These are phyloP conservation scores for Allobates femoralis DNA, from an alignment of 2,797 vertebrate species.

Conservation along the genomic window DNA sequence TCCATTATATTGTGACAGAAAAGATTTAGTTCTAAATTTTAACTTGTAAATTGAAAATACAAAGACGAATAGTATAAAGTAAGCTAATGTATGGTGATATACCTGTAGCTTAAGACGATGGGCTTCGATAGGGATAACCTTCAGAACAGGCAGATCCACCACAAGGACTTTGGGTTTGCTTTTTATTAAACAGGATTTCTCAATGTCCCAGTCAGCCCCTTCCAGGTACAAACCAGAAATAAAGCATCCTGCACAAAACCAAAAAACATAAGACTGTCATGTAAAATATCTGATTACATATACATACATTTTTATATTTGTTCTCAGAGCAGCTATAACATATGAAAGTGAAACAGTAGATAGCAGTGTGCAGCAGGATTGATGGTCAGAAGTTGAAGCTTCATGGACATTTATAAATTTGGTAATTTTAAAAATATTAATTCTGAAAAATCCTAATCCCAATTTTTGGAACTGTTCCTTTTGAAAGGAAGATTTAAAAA, in stretches of 20 bases:
- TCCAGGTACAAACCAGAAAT: constrained; percentile 92
- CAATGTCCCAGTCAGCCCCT: constrained; percentile 91
- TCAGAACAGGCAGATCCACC: constrained; percentile 88
- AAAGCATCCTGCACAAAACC: constrained; percentile 82
- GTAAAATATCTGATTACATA: neutral
- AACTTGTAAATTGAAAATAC: neutral
- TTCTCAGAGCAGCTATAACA: neutral
- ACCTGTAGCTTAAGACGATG: constrained; percentile 90
- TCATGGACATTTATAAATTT: neutral
- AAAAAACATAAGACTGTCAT: neutral
- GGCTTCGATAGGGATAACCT: constrained; percentile 87
- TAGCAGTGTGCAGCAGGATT: neutral
- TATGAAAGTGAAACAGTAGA: neutral
- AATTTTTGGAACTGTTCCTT: neutral
- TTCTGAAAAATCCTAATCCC: neutral
- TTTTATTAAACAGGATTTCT: constrained; percentile 79
- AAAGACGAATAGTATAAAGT: neutral
- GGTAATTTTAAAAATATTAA: neutral
- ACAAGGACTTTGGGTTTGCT: constrained; percentile 89
- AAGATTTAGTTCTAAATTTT: neutral
- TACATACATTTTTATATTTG: neutral
- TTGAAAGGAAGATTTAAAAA: no score
- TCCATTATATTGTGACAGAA: neutral
- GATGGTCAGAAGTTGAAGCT: neutral
- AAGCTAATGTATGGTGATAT: neutral